Base-by-base conservation (phyloP, 2,797 vertebrate species). In the Sebastes nivosus region DNA sequence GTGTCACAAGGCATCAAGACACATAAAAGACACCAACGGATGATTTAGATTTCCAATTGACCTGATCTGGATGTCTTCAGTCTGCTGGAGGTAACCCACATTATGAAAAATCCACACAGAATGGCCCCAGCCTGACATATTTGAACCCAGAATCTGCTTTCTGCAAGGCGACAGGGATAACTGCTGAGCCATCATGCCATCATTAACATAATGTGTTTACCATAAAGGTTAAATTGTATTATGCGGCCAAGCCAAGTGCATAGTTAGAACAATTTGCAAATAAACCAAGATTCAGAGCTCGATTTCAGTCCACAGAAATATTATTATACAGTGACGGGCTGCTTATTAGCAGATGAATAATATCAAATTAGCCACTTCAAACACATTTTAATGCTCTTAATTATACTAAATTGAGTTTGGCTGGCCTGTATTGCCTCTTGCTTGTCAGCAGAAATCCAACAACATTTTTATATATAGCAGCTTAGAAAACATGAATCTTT, bases 311-410 rank as follows among this genome's bases (percentile, higher is more conserved):
- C 24, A 58, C 67, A 59, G 59, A 71, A 68, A 79, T 80, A 75
- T 69, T 79, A 85, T 63, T 64, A 81, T 81, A 76, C 67, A 79
- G 60, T 72, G 71, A 75, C 25, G 7, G 66, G 58, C 36, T 63
- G 63, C 77, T 80, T 67, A 89, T 92, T 91, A 90, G 81, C 66
- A 69, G 50, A 86, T 85, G 77, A 86, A 90, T 89, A 72, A 87
- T 78, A 75, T 86, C 70, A 76, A 85, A 91, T 93, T 86, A 91
- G 50, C 60, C 67, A 80, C 81, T 81, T 86, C 22, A 86, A 83
- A 89, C 67, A 70, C 42, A 85, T 69, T 79, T 27, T 64, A 85
- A 84, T 86, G 57, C 59, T 50, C 59, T 68, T 71, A 74, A 88
- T 84, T 75, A 71, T 25, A 83, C 16, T 34, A 61, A 89, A 85